Percentiles rank a stretch among this genome's conserved stretches.
Evolutionary conservation across 2,888 invertebrate genomes (phyloP).

Genomic region (Pseudolycoriella hygida): DNA sequence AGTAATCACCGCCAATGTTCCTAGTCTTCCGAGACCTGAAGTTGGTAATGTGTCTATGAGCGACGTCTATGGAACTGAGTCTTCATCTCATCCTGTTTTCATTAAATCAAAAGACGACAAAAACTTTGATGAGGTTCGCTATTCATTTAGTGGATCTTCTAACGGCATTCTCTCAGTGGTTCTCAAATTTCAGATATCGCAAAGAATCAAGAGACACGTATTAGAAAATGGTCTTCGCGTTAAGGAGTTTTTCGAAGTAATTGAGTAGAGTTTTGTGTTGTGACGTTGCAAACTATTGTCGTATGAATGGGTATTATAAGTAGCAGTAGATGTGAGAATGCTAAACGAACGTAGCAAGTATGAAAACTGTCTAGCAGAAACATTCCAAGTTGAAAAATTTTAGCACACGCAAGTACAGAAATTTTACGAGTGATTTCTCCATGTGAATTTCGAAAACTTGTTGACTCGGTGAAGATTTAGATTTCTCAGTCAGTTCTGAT

Average conservation of each 20-base stretch:
- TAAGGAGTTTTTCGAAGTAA: conserved; percentile 49
- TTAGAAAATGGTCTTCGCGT: conserved; percentile 44
- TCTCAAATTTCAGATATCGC: conserved; percentile 22
- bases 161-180: background rate
- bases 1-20: conserved; percentile 46
- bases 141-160: background rate
- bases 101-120: conserved; percentile 31
- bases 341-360: no score
- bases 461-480: no score
- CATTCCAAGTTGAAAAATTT: no score
- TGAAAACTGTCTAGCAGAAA: no score
- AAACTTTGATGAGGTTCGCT: conserved; percentile 31
- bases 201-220: conserved; percentile 48
- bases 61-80: conserved; percentile 33
- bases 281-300: no score
- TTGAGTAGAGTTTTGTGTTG: no score
- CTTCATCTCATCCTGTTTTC: conserved; percentile 41
- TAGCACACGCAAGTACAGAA: no score
- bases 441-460: no score
- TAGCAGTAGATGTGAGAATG: no score
- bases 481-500: no score
- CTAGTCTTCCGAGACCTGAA: conserved; percentile 49
- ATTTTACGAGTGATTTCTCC: no score
- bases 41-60: conserved; percentile 34
- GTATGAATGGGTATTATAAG: no score